These are phyloP conservation scores for Dasypus novemcinctus DNA, from an alignment of 2,113 vertebrate genomes.

Conservation along the genomic window DNA sequence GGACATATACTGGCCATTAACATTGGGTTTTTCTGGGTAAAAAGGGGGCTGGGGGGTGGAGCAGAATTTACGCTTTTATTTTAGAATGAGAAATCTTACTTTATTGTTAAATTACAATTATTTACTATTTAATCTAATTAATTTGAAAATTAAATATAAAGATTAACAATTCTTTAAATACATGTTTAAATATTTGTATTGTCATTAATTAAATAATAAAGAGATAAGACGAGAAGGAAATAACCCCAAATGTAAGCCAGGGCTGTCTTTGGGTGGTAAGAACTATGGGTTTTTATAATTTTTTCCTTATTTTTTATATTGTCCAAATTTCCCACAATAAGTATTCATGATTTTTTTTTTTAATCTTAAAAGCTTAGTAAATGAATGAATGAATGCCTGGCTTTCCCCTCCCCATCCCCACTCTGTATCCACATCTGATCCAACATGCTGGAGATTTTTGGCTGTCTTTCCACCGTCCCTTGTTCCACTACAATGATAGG, in stretches of 20 bases:
- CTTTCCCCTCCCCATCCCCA: background rate
- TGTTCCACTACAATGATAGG: background rate
- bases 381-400: background rate
- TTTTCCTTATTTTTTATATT: background rate
- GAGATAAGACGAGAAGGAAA: background rate
- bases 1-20: background rate
- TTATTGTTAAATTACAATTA: background rate
- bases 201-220: background rate
- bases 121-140: constrained; percentile 6
- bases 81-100: background rate
- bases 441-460: background rate
- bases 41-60: too few species aligned
- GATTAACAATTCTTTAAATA: background rate
- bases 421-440: background rate
- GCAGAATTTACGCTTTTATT: background rate
- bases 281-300: background rate
- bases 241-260: background rate
- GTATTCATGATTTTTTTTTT: background rate
- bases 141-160: constrained; percentile 29
- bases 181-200: background rate
- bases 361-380: background rate
- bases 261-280: background rate
- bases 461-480: background rate
- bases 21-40: background rate
- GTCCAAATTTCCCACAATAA: background rate